Conservation (phyloP, 2,888 invertebrate species). For the Villa cingulata region DNA sequence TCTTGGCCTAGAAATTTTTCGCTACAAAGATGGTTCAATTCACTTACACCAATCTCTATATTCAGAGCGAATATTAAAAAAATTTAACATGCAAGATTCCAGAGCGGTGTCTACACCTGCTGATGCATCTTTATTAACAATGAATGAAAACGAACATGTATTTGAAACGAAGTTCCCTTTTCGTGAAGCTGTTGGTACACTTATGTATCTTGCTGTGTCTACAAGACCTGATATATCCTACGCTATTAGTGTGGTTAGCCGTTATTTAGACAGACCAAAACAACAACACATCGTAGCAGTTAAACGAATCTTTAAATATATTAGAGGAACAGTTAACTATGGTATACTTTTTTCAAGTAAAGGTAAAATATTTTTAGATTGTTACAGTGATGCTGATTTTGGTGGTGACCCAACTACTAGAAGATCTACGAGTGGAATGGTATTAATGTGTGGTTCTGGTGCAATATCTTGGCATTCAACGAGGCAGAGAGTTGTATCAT, state of each 20-base stretch:
- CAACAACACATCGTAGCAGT: conserved; percentile 1
- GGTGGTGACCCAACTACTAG: neutral
- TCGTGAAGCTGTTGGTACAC: conserved; percentile 15
- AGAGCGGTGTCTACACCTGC: conserved; percentile 10
- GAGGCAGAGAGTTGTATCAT: neutral
- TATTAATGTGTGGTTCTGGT: neutral
- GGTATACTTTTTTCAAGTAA: neutral
- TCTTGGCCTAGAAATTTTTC: conserved; percentile 10
- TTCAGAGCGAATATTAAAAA: conserved; percentile 9
- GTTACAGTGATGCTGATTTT: conserved; percentile 1
- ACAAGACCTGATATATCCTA: conserved; percentile 15
- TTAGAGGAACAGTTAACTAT: neutral
- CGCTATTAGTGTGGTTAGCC: conserved; percentile 10
- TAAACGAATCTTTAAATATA: conserved; percentile 8
- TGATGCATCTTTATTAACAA: neutral
- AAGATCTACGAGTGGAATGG: neutral
- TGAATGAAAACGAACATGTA: neutral
- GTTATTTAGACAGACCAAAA: conserved; percentile 1
- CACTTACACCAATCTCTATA: conserved; percentile 12
- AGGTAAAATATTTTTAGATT: neutral
- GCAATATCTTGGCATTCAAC: neutral
- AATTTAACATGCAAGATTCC: conserved; percentile 11
- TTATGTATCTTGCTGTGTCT: conserved; percentile 15
- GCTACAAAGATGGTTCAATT: conserved; percentile 7
- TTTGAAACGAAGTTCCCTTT: conserved; percentile 12